Conservation (phyloP, 2,888 invertebrate genomes). For the Criorhina ranunculi region DNA sequence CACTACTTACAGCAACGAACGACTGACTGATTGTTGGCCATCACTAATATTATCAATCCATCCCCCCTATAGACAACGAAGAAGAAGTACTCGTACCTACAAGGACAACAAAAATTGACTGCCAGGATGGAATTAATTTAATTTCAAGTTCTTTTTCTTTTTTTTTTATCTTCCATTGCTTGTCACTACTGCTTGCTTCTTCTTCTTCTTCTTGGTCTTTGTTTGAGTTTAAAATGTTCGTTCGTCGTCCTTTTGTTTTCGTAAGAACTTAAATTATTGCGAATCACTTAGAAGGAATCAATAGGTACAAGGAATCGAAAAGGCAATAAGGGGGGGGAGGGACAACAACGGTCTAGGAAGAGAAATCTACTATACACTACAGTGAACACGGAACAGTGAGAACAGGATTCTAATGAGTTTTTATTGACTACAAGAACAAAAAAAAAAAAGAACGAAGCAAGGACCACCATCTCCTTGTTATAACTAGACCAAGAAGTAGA, state of each 20-base stretch:
- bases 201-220: constrained; percentile 21
- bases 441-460: constrained; percentile 1
- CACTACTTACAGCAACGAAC: background rate
- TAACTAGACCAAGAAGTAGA: constrained; percentile 3
- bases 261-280: constrained; percentile 62
- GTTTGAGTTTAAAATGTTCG: constrained; percentile 35
- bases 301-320: constrained; percentile 31
- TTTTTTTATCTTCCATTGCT: constrained; percentile 23
- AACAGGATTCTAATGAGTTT: constrained; percentile 58
- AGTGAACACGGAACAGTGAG: constrained; percentile 22
- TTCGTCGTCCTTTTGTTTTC: constrained; percentile 39
- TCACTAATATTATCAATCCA: constrained; percentile 31
- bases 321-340: background rate
- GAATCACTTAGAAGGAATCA: constrained; percentile 68
- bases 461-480: background rate
- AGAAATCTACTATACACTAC: background rate
- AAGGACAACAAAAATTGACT: constrained; percentile 50
- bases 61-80: background rate
- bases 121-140: constrained; percentile 70
- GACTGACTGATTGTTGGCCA: constrained; percentile 49
- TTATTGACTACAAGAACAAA: constrained; percentile 21
- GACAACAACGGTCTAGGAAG: constrained; percentile 2
- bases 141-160: constrained; percentile 55
- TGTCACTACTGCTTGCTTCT: too few species aligned
- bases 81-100: background rate